Percentiles rank a stretch among this genome's conserved stretches.
Conservation (phyloP, 1,140 invertebrate genomes). For the Trialeurodes vaporariorum region DNA sequence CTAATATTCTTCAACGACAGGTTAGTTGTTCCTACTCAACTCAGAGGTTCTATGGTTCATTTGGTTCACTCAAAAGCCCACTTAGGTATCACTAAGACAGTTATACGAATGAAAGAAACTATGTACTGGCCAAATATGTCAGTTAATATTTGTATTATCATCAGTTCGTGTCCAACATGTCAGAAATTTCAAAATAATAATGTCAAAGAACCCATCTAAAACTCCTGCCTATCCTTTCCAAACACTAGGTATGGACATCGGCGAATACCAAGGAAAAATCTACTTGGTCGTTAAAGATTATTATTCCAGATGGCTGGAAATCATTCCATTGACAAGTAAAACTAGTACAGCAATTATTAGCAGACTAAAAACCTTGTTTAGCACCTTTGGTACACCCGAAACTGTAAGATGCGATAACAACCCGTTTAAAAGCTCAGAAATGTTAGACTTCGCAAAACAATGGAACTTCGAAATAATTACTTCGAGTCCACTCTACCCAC, state of each 20-base stretch:
- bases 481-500: slow-evolving; percentile 32
- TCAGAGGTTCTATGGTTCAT: slow-evolving; percentile 28
- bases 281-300: slow-evolving; percentile 14
- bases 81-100: slow-evolving; percentile 27
- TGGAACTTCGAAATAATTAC: slow-evolving; percentile 33
- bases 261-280: slow-evolving; percentile 4
- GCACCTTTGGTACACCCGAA: slow-evolving; percentile 32
- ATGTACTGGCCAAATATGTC: slow-evolving; percentile 17
- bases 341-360: slow-evolving; percentile 4
- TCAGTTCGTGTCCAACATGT: slow-evolving; percentile 27
- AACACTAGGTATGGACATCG: slow-evolving; percentile 30
- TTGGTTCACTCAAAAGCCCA: slow-evolving; percentile 31
- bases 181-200: slow-evolving; percentile 25
- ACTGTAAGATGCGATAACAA: slow-evolving; percentile 36
- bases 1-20: slow-evolving; percentile 28
- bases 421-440: slow-evolving; percentile 34
- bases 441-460: slow-evolving; percentile 31
- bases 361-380: slow-evolving; percentile 26
- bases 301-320: slow-evolving; percentile 21
- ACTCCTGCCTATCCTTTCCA: slow-evolving; percentile 28
- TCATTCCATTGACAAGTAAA: slow-evolving; percentile 10
- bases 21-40: slow-evolving; percentile 27
- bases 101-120: slow-evolving; percentile 19
- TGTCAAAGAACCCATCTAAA: slow-evolving; percentile 23
- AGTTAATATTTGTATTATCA: slow-evolving; percentile 25